These are phyloP conservation scores for Taenioides sp. DNA, from an alignment of 2,797 vertebrate genomes.

Conservation along the genomic window DNA sequence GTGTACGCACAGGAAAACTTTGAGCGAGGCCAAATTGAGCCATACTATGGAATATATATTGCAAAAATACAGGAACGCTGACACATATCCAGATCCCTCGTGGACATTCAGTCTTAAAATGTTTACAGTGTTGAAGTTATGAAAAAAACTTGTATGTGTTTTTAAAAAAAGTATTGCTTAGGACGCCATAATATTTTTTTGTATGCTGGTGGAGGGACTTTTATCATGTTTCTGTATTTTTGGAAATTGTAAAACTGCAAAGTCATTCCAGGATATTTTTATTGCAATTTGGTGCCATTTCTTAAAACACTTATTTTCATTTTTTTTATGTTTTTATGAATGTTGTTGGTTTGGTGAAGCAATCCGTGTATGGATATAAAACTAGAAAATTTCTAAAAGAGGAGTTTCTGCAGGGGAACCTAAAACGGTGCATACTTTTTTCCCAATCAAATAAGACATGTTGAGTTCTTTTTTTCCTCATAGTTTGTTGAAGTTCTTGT, in stretches of 20 bases:
- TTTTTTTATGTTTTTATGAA: conserved; percentile 81
- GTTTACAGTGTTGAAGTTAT: conserved; percentile 99
- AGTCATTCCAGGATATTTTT: conserved; percentile 86
- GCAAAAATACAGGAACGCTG: conserved; percentile 63
- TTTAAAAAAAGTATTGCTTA: conserved; percentile 84
- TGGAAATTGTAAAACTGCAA: conserved; percentile 91
- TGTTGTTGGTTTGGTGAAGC: conserved; percentile 90
- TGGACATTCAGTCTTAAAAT: conserved; percentile 96
- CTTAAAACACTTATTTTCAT: conserved; percentile 89
- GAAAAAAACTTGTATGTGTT: conserved; percentile 94
- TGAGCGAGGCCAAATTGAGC: conserved; percentile 47
- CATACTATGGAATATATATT: conserved; percentile 44
- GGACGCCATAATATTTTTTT: conserved; percentile 91
- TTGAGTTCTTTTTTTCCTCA: conserved; percentile 46
- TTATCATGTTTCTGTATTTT: conserved; percentile 83
- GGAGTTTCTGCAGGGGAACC: conserved; percentile 45
- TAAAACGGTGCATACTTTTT: conserved; percentile 47
- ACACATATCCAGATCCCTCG: conserved; percentile 78
- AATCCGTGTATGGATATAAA: conserved; percentile 94
- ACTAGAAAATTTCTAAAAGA: conserved; percentile 42
- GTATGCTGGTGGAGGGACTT: conserved; percentile 90
- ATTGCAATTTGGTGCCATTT: conserved; percentile 80
- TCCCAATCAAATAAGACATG: conserved; percentile 52
- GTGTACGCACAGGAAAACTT: conserved; percentile 37
- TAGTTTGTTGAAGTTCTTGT: conserved; percentile 74